phyloP scores from a whole-genome alignment of 2,113 vertebrate species.

The Silurus glanis region DNA sequence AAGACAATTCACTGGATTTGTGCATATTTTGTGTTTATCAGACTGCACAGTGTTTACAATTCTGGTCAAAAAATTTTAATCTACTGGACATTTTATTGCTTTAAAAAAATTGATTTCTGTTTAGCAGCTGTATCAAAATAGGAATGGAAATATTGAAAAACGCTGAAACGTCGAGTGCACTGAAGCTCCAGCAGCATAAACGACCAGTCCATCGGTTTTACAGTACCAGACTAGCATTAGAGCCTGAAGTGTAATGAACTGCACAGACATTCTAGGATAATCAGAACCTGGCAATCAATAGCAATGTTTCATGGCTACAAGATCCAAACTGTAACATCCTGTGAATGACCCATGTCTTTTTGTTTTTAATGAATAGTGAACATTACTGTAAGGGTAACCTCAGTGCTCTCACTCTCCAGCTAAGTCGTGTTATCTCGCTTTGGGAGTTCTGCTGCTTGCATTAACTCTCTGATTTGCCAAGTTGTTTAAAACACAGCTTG shows the following conservation, averaged over 20 bases:
- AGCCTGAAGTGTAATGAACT: neutral
- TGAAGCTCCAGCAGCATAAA: neutral
- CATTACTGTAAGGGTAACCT: neutral
- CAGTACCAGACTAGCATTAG: neutral
- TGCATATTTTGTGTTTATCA: neutral
- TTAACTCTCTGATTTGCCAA: conserved; percentile 66
- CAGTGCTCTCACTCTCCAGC: neutral
- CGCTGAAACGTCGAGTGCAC: neutral
- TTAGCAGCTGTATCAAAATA: neutral
- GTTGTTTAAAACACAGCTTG: conserved; percentile 73
- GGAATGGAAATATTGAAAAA: neutral
- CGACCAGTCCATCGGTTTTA: neutral
- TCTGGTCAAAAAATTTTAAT: neutral
- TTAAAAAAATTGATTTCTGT: neutral
- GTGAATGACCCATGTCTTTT: neutral
- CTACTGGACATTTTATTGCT: neutral
- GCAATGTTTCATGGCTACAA: neutral
- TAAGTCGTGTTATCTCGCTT: conserved; percentile 54
- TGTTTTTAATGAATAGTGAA: neutral
- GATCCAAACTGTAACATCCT: neutral
- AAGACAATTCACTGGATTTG: neutral
- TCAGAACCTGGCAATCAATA: neutral
- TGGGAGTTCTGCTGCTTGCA: conserved; percentile 54
- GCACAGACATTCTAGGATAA: neutral
- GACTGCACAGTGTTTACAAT: neutral